Conservation (phyloP, 2,797 vertebrate genomes). For the Mormyrus proboscirostris region DNA sequence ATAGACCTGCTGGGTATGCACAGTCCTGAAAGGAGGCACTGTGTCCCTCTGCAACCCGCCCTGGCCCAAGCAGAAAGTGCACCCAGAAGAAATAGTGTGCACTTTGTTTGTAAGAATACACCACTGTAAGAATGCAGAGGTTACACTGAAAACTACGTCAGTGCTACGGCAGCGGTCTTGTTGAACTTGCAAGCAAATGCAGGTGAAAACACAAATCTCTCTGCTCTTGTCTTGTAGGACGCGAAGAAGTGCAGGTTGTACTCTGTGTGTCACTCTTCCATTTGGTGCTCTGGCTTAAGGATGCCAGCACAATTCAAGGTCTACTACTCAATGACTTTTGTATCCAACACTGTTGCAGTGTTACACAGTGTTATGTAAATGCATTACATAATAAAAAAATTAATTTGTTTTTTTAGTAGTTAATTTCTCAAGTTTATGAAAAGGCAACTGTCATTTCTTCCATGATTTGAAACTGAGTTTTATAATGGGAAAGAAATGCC, state of each 20-base stretch:
- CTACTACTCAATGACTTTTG: neutral
- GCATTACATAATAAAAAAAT: neutral
- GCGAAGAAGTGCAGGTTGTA: neutral
- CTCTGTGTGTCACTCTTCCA: neutral
- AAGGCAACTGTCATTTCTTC: neutral
- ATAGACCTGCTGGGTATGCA: neutral
- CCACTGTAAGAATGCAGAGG: neutral
- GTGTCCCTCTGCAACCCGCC: neutral
- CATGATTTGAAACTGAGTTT: neutral
- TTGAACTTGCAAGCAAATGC: neutral
- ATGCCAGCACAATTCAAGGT: neutral
- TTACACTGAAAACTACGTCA: neutral
- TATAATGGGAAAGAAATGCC: neutral
- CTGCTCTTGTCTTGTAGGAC: neutral
- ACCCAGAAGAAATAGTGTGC: neutral
- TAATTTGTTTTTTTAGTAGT: neutral
- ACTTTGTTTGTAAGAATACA: neutral
- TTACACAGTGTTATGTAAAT: neutral
- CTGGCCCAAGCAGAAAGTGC: neutral
- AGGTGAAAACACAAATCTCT: neutral
- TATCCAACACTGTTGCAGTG: neutral
- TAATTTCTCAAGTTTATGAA: too few relatives aligned
- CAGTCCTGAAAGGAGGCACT: constrained; percentile 8
- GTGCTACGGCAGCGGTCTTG: neutral
- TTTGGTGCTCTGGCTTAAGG: neutral